Evolutionary conservation across 2,113 vertebrate species (phyloP).

Genomic region (Sinocyclocheilus maitianheensis): DNA sequence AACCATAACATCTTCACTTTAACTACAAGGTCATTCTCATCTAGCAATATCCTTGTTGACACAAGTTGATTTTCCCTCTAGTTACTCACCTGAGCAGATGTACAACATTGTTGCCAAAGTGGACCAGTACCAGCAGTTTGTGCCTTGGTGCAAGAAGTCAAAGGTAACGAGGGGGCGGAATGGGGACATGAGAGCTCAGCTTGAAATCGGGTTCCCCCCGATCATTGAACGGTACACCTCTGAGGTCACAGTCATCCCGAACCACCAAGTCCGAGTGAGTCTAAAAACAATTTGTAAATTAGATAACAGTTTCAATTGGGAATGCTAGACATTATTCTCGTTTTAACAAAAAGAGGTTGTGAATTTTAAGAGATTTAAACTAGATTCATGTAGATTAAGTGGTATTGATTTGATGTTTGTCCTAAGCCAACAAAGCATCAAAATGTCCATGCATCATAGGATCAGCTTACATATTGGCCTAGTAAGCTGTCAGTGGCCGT

Average conservation of each 20-base stretch:
- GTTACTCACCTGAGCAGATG: constrained; percentile 77
- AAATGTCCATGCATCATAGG: neutral
- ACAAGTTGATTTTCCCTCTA: constrained; percentile 43
- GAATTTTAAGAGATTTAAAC: neutral
- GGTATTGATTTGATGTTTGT: neutral
- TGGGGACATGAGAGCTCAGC: constrained; percentile 59
- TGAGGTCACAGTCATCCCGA: constrained; percentile 72
- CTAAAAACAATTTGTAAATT: neutral
- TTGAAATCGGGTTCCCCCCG: constrained; percentile 80
- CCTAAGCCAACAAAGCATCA: neutral
- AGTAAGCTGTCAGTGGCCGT: neutral
- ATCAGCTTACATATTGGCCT: neutral
- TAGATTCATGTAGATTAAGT: neutral
- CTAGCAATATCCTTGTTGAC: neutral
- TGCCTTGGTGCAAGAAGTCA: constrained; percentile 81
- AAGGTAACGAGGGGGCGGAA: constrained; percentile 59
- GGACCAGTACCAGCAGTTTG: constrained; percentile 76
- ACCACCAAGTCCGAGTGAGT: constrained; percentile 75
- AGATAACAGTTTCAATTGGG: neutral
- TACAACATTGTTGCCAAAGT: constrained; percentile 74
- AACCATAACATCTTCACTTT: neutral
- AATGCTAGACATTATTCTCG: neutral
- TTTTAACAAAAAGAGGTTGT: neutral
- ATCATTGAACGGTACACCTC: constrained; percentile 75
- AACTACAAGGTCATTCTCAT: neutral